Conservation (phyloP, 2,888 invertebrate genomes). For the Plagodis pulveraria region DNA sequence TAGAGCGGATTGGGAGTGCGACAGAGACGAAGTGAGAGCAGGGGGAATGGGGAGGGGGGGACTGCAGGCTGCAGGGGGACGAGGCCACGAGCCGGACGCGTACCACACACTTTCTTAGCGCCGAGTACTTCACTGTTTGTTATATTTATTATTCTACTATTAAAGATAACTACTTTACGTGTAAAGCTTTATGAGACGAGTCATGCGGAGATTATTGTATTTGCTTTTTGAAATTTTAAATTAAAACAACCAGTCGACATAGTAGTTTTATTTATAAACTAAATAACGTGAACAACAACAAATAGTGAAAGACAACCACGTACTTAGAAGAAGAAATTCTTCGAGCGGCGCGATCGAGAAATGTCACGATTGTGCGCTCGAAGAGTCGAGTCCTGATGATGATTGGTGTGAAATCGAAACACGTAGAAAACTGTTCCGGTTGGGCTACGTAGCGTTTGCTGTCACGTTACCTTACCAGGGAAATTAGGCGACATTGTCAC, state of each 20-base stretch:
- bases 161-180: constrained; percentile 78
- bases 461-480: no score
- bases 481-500: no score
- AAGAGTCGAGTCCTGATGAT: no score
- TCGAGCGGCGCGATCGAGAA: no score
- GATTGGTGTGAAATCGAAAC: no score
- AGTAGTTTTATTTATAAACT: constrained; percentile 43
- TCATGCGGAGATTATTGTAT: constrained; percentile 83
- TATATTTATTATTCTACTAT: constrained; percentile 80
- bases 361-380: no score
- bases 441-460: no score
- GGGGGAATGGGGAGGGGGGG: constrained; percentile 46
- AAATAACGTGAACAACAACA: no score
- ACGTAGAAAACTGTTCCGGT: no score
- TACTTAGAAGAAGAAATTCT: no score
- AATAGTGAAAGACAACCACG: no score
- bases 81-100: constrained; percentile 61
- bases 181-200: constrained; percentile 84
- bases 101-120: constrained; percentile 72
- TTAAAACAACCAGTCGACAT: constrained; percentile 81
- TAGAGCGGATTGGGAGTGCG: constrained; percentile 71
- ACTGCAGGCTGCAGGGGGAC: constrained; percentile 9
- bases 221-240: constrained; percentile 85
- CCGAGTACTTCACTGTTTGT: constrained; percentile 76
- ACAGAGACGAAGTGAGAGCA: constrained; percentile 66